Base-by-base conservation (phyloP, 2,888 invertebrate genomes). In the Crematogaster levior region DNA sequence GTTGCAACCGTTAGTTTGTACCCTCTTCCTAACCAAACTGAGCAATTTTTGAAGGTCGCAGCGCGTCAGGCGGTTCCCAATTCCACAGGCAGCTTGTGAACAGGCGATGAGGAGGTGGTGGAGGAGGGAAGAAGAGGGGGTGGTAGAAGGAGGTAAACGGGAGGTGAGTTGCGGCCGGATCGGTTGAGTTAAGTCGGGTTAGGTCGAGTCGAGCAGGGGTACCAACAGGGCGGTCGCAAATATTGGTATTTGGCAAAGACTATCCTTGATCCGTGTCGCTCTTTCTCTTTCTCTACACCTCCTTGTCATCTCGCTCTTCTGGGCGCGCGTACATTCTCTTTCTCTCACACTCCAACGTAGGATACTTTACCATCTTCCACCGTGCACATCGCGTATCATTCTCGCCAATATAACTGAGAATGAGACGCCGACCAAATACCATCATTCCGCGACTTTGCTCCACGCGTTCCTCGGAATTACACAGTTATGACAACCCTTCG, bases 211-310 rank as follows among this genome's bases (percentile, higher is more conserved):
- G 92, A 92, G 93, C 92, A 91, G 92, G 90, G 93, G 92, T 93
- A 94, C 94, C 94, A 93, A 93, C 94, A 93, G 94, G 93, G 93
- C 92, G 93, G 92, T 93, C 93, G 94, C 94, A 94, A 94, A 94
- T 94, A 94, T 94, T 94, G 93, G 93, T 94, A 93, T 94, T 94
- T 94, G 94, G 93, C 94, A 94, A 94, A 94, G 94, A 94, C 94
- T 93, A 94, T 93, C 94, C 94, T 92, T 92, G 93, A 93, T 92
- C 92, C 93, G 92, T 92, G 92, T 93, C 93, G 92, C 93, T 92
- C 91, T 93, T 91, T 91, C 91, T 92, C 91, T 90, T 90, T 88
- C 89, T 90, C 90, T 89, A 85, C 83, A 83, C 79, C 84, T 88
- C 87, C 87, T 88, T 88, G 88, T 90, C 87, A 75, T 81, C 90